These are phyloP conservation scores for Vulpes vulpes DNA, from an alignment of 2,113 vertebrate genomes.

Conservation along the genomic window DNA sequence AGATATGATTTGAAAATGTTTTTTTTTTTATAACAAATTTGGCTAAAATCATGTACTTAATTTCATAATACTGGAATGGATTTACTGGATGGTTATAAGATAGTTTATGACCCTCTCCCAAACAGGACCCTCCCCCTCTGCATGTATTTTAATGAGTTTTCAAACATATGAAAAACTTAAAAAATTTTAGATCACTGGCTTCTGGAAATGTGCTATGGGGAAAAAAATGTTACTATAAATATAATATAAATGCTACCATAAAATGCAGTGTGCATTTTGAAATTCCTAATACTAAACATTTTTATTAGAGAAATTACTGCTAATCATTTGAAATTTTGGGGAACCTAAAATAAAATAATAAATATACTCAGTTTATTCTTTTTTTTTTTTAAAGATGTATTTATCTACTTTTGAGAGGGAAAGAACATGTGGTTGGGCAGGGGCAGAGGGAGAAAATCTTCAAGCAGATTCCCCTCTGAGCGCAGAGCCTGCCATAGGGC, in stretches of 20 bases:
- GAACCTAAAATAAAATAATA: neutral
- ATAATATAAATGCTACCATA: neutral
- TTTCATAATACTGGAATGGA: neutral
- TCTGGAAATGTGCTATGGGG: neutral
- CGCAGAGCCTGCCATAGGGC: neutral
- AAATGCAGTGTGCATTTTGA: neutral
- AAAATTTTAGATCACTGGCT: neutral
- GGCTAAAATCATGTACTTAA: neutral
- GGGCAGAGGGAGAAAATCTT: neutral
- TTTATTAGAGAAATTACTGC: slow-evolving; percentile 30
- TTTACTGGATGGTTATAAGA: neutral
- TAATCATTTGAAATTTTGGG: neutral
- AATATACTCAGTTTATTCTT: slow-evolving; percentile 29
- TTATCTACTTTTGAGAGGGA: neutral
- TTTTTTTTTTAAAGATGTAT: neutral
- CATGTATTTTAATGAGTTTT: slow-evolving; percentile 20
- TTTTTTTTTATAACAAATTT: neutral
- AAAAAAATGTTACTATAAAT: neutral
- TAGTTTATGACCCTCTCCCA: neutral
- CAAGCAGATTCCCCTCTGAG: neutral
- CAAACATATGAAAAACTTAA: neutral
- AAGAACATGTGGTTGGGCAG: neutral
- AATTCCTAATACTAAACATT: slow-evolving; percentile 5
- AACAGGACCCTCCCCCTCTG: neutral
- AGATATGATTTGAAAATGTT: neutral